Conservation (phyloP, 2,113 vertebrate genomes). For the Rhinoderma darwinii region DNA sequence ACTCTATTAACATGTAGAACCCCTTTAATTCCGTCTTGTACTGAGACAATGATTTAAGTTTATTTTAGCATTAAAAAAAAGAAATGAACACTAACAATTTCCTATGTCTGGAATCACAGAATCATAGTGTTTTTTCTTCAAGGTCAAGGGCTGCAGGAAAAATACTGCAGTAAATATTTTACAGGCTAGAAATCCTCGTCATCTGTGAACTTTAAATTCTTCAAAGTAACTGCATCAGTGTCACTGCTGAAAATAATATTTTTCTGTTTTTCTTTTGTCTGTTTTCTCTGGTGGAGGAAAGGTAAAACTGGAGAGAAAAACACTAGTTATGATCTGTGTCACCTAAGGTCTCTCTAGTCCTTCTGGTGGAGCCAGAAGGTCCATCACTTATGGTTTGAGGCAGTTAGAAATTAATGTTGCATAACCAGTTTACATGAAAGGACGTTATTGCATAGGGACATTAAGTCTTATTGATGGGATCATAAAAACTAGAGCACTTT, state of each 20-base stretch:
- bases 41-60: too few relatives aligned
- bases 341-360: background rate
- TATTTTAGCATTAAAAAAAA: too few relatives aligned
- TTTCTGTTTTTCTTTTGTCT: background rate
- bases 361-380: background rate
- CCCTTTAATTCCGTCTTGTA: too few relatives aligned
- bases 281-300: background rate
- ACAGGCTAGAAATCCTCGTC: background rate
- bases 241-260: background rate
- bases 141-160: background rate
- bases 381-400: background rate
- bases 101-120: background rate
- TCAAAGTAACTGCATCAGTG: background rate
- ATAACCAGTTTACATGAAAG: slow-evolving; percentile 3
- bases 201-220: background rate
- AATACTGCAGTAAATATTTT: background rate
- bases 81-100: background rate
- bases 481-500: background rate
- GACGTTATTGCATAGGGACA: background rate
- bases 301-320: slow-evolving; percentile 15
- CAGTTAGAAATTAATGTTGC: background rate
- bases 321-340: background rate
- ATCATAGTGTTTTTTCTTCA: background rate
- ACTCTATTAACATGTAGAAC: too few relatives aligned
- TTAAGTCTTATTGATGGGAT: background rate